These are phyloP conservation scores for Calypte anna DNA, from an alignment of 2,113 vertebrate genomes.

Conservation along the genomic window DNA sequence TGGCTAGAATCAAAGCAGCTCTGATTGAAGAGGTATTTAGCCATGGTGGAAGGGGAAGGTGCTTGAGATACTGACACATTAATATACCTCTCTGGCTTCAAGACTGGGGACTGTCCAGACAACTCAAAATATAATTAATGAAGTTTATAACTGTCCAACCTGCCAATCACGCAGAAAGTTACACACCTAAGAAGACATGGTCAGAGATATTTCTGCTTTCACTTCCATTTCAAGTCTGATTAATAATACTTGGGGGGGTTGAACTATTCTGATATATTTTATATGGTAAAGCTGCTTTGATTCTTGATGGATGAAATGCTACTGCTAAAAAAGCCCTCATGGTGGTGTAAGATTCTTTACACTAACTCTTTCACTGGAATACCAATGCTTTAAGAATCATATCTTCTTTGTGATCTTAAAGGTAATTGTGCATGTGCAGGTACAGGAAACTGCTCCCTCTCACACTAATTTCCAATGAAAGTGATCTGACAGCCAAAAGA, in stretches of 20 bases:
- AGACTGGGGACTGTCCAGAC: fast-evolving
- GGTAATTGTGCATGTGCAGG: not conserved
- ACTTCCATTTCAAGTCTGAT: not conserved
- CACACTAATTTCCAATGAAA: not conserved
- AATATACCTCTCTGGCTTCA: not conserved
- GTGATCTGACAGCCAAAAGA: not conserved
- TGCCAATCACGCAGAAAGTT: not conserved
- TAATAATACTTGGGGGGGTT: not conserved
- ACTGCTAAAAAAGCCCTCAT: not conserved
- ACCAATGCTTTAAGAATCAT: not conserved
- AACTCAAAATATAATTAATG: not conserved
- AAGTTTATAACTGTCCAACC: not conserved
- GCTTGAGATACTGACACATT: not conserved
- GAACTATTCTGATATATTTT: not conserved
- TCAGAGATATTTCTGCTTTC: not conserved
- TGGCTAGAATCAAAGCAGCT: not conserved
- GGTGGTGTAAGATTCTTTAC: not conserved
- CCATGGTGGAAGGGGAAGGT: not conserved
- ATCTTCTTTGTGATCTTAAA: not conserved
- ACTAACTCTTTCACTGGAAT: not conserved
- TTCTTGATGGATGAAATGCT: not conserved
- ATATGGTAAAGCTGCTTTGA: not conserved
- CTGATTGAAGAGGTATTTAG: not conserved
- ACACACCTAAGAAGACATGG: not conserved
- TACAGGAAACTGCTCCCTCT: not conserved